Evolutionary conservation across 2,113 vertebrate genomes (phyloP).

Genomic region (Vireo altiloquus): DNA sequence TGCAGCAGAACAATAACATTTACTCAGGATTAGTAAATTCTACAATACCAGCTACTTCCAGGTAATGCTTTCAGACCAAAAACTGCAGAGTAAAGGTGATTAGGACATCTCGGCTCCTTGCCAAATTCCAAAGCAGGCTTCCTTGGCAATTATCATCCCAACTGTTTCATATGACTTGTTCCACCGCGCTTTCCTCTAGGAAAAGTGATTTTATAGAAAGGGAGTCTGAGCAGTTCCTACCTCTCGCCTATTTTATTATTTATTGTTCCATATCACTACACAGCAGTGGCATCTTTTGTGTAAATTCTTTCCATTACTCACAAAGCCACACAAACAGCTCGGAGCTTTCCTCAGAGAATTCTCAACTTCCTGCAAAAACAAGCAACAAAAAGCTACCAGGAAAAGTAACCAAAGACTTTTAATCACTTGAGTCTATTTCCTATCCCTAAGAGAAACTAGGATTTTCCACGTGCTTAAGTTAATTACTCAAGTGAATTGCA

Average conservation of each 20-base stretch:
- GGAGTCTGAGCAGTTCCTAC: background rate
- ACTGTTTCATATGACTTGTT: background rate
- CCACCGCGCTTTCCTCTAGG: background rate
- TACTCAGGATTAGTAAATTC: background rate
- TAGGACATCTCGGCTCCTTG: background rate
- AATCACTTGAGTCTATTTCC: constrained; percentile 4
- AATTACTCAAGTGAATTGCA: background rate
- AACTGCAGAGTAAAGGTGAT: background rate
- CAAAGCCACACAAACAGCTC: constrained; percentile 35
- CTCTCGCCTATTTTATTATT: background rate
- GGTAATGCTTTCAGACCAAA: background rate
- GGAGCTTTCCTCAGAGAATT: constrained; percentile 43
- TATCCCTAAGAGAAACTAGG: background rate
- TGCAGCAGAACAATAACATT: background rate
- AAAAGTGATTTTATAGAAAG: background rate
- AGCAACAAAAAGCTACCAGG: constrained; percentile 31
- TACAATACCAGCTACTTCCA: background rate
- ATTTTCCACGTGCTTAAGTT: background rate
- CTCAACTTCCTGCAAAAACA: constrained; percentile 59
- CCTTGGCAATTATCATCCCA: background rate
- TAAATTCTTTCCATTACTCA: constrained; percentile 52
- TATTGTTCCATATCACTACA: constrained; percentile 13
- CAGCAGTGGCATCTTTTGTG: background rate
- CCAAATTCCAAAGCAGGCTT: background rate
- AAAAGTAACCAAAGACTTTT: constrained; percentile 23